Percentiles rank a stretch among this genome's conserved stretches.
Evolutionary conservation across 1,140 invertebrate genomes (phyloP).

Genomic region (Lepidurus couesii): DNA sequence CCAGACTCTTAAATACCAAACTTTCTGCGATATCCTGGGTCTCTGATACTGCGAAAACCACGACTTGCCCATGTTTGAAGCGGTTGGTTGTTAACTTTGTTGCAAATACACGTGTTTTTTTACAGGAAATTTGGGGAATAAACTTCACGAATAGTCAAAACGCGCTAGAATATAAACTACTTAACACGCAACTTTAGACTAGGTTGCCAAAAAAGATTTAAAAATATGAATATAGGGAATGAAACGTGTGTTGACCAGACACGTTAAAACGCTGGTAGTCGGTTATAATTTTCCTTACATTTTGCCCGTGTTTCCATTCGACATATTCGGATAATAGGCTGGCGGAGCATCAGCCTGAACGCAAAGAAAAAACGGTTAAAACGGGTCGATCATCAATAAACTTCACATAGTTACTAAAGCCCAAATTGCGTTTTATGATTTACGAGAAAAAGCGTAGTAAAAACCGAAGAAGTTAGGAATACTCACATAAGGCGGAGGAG

Average conservation of each 20-base stretch:
- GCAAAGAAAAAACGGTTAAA: neutral
- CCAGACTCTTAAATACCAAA: slow-evolving; percentile 54
- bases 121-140: neutral
- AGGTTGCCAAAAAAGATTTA: neutral
- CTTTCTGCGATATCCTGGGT: slow-evolving; percentile 56
- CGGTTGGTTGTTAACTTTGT: neutral
- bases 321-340: neutral
- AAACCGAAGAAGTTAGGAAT: slow-evolving; percentile 31
- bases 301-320: neutral
- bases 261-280: neutral
- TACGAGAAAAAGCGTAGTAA: too few species aligned
- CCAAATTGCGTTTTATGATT: neutral
- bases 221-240: neutral
- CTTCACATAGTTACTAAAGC: neutral
- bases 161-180: neutral
- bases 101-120: neutral
- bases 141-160: neutral
- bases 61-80: neutral
- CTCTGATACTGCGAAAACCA: slow-evolving; percentile 40
- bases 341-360: neutral
- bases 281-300: neutral
- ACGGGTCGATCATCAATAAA: neutral
- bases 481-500: slow-evolving; percentile 68
- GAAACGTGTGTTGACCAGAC: neutral
- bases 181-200: neutral